These are phyloP conservation scores for Gibbula magus DNA, from an alignment of 2,888 invertebrate genomes.

Conservation along the genomic window DNA sequence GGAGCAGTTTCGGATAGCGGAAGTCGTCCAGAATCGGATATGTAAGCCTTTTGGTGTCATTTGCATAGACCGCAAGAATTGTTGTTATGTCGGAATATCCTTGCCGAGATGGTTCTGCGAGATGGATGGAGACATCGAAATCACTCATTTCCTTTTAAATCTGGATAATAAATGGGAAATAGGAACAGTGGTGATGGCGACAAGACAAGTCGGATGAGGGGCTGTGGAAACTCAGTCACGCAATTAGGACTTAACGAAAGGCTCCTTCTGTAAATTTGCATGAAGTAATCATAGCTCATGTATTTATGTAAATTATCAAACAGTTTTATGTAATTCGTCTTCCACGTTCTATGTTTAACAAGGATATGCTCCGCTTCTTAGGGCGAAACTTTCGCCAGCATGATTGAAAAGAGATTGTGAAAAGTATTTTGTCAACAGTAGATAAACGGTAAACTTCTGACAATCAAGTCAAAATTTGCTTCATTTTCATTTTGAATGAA, in stretches of 20 bases:
- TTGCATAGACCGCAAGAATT: slow-evolving; percentile 24
- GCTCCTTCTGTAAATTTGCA: not conserved
- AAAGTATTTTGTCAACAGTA: too few relatives aligned
- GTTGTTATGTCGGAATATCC: slow-evolving; percentile 18
- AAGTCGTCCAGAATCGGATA: slow-evolving; percentile 26
- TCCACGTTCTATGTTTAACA: too few relatives aligned
- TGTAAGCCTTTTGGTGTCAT: slow-evolving; percentile 20
- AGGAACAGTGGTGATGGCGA: not conserved
- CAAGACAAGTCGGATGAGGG: not conserved
- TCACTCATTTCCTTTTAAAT: slow-evolving; percentile 23
- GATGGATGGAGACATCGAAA: slow-evolving; percentile 22
- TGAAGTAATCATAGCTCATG: not conserved
- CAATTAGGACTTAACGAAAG: not conserved
- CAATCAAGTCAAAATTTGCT: too few relatives aligned
- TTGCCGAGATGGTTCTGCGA: not conserved
- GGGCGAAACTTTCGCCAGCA: too few relatives aligned
- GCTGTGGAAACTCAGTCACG: not conserved
- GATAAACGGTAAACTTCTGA: too few relatives aligned
- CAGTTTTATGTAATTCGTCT: too few relatives aligned
- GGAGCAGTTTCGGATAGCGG: slow-evolving; percentile 30
- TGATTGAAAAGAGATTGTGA: too few relatives aligned
- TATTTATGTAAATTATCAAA: not conserved
- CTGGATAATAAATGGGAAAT: slow-evolving; percentile 11
- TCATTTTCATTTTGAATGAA: too few relatives aligned
- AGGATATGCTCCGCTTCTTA: too few relatives aligned